phyloP scores from a whole-genome alignment of 2,888 invertebrate species.

The Tetranychus piercei region DNA sequence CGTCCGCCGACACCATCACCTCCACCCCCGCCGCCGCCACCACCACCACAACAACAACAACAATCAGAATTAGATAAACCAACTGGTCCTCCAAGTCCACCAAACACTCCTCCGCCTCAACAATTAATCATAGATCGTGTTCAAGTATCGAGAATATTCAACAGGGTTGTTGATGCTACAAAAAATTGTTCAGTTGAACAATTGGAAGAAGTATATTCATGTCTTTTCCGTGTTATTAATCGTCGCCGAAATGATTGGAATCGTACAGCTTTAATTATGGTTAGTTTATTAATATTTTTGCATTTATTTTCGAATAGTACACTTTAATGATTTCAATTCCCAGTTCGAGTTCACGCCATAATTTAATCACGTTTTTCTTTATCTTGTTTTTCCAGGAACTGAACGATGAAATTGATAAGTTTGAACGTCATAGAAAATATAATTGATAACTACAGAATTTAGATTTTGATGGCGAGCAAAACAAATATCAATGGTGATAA shows the following conservation, averaged over 20 bases:
- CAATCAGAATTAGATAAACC: neutral
- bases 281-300: neutral
- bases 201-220: conserved; percentile 12
- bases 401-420: conserved; percentile 1
- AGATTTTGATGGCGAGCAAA: neutral
- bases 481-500: no score
- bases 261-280: neutral
- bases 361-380: neutral
- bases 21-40: conserved; percentile 43
- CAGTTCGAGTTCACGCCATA: neutral
- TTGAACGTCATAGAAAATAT: neutral
- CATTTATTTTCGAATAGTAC: neutral
- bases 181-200: conserved; percentile 5
- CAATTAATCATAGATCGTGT: conserved; percentile 6
- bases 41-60: conserved; percentile 42
- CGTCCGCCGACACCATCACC: conserved; percentile 46
- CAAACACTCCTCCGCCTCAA: neutral
- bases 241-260: conserved; percentile 4
- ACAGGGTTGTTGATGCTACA: conserved; percentile 1
- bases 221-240: conserved; percentile 3
- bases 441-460: neutral
- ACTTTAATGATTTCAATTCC: neutral
- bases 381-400: neutral
- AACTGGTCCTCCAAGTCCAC: no score
- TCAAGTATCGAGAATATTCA: neutral